Conservation (phyloP, 2,888 invertebrate genomes). For the Drosophila subsilvestris region DNA sequence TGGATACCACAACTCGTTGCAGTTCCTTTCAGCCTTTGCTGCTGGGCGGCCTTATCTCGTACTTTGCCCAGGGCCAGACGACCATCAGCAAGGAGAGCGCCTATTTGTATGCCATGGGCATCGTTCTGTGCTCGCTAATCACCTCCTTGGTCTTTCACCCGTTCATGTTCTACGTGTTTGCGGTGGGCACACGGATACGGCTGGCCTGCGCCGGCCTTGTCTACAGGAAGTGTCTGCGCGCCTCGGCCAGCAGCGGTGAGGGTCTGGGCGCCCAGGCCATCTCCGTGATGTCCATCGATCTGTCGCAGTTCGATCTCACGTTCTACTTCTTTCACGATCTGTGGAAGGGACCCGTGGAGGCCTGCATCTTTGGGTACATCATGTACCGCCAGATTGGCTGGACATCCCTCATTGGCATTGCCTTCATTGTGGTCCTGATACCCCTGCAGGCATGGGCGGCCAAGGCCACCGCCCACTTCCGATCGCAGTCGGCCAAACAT, state of each 20-base stretch:
- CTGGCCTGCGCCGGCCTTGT: conserved; percentile 89
- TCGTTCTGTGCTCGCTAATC: conserved; percentile 86
- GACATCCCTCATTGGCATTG: conserved; percentile 89
- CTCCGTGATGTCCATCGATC: conserved; percentile 96
- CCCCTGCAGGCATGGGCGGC: conserved; percentile 90
- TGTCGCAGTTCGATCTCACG: conserved; percentile 95
- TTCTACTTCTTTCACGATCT: conserved; percentile 95
- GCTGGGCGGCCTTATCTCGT: conserved; percentile 88
- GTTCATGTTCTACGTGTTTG: conserved; percentile 89
- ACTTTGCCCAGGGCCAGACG: conserved; percentile 85
- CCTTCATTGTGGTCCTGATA: conserved; percentile 88
- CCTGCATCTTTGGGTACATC: conserved; percentile 84
- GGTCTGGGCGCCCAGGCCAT: conserved; percentile 92
- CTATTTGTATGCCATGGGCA: conserved; percentile 88
- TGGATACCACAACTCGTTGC: conserved; percentile 38
- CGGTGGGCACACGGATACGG: conserved; percentile 89
- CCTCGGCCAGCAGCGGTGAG: conserved; percentile 92
- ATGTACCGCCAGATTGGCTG: conserved; percentile 86
- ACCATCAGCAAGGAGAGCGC: conserved; percentile 86
- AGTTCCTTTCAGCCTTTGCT: conserved; percentile 88
- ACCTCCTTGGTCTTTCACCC: conserved; percentile 88
- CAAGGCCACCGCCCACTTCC: conserved; percentile 87
- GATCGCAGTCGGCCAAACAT: conserved; percentile 88
- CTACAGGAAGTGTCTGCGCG: conserved; percentile 88
- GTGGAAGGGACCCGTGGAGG: conserved; percentile 93